Evolutionary conservation across 2,888 invertebrate genomes (phyloP), one percentile per base, ranked within the genome.

Genomic region (Nymphalis c-album): DNA sequence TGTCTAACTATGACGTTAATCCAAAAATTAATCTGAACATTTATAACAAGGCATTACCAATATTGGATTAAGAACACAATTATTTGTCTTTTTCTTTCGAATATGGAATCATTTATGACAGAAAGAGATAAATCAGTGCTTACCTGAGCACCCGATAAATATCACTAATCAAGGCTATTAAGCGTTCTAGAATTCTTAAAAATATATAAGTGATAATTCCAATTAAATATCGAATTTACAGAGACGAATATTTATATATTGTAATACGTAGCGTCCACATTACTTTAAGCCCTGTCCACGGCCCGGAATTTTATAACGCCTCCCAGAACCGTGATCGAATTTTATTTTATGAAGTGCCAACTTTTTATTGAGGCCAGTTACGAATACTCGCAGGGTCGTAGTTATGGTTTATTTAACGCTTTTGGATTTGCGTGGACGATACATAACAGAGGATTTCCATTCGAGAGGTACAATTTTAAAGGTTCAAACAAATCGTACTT

Each of bases 331-430:
- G 78, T 79, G 83, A 86, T 85, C 85, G 82, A 87, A 87, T 89
- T 88, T 87, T 87, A 89, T 88, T 88, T 86, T 81, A 86, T 80
- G 81, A 78, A 85, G 82, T 85, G 83, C 79, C 80, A 84, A 85
- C 82, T 85, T 86, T 87, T 88, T 87, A 88, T 87, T 86, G 82
- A 73, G 76, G 70, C 78, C 80, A 81, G 82, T 85, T 83, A 81
- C 78, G 78, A 63, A 67, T 70, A 80, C 79, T 71, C 65, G 55
- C 35, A 65, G 57, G 57, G n/a, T 26, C 57, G 80, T 82, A 84
- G 85, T 86, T 89, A 90, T 89, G 85, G 87, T 87, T 90, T 89
- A 91, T 90, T 88, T 88, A 88, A 89, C 84, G 84, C 79, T 75
- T 72, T 75, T 80, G 85, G 86, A 89, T 90, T 86, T 88, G 87